phyloP scores from a whole-genome alignment of 2,113 vertebrate species.

The Paramormyrops kingsleyae region DNA sequence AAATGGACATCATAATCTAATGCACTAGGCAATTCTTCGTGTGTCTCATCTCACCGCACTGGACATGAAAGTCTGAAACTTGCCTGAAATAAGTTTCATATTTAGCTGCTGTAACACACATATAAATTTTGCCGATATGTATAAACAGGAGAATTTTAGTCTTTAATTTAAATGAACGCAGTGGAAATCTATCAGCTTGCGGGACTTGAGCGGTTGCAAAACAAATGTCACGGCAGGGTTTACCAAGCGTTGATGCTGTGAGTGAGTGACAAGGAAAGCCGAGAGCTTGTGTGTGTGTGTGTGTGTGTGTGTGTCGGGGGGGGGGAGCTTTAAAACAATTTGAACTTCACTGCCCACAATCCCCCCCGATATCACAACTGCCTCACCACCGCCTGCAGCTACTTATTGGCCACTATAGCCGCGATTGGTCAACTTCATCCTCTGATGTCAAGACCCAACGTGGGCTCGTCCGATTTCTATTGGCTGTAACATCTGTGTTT shows the following conservation, averaged over 20 bases:
- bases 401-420: constrained; percentile 32
- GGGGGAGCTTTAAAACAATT: constrained; percentile 49
- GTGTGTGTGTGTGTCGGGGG: neutral
- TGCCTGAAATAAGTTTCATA: neutral
- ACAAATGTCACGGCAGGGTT: constrained; percentile 56
- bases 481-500: constrained; percentile 32
- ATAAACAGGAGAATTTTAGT: neutral
- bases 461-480: constrained; percentile 43
- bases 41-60: neutral
- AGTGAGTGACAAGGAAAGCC: constrained; percentile 56
- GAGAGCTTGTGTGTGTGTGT: neutral
- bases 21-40: neutral
- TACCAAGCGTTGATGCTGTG: constrained; percentile 59
- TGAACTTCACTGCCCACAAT: constrained; percentile 74
- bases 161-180: neutral
- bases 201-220: constrained; percentile 10
- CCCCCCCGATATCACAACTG: constrained; percentile 53
- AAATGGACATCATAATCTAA: neutral
- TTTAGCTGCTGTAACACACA: neutral
- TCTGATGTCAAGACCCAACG: constrained; percentile 55
- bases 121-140: neutral
- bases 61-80: neutral
- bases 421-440: constrained; percentile 39
- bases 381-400: constrained; percentile 36
- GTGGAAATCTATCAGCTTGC: neutral